Evolutionary conservation across 2,113 vertebrate species (phyloP), one percentile per base, ranked within the genome.

Genomic region (Chrysochloris asiatica): DNA sequence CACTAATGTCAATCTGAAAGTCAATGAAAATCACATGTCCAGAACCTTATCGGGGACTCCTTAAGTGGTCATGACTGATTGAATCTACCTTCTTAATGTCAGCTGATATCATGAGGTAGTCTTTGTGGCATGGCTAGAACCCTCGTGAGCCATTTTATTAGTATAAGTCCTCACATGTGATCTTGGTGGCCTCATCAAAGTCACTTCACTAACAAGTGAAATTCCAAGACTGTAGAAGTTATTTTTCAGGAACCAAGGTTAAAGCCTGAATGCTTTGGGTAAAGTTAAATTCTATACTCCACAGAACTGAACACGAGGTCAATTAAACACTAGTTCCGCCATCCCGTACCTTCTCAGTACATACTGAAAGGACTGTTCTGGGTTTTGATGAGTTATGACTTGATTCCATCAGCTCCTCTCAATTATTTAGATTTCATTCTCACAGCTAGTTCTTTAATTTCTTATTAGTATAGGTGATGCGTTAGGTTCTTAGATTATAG

Each of bases 391-490:
- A 82, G 90, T 90, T 88, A n/a, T 14, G 36, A 54, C 54, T 90
- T 47, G 47, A 21, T 33, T 86, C 83, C 76, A 77, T 61, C 63
- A 92, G 63, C 4, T 41, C 48, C 7, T 52, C 9, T 93, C 41
- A 90, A 76, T 90, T 94, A 88, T 92, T 95, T 79, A 86, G 92
- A 65, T 50, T 92, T 92, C 78, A 92, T 92, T 72, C 26, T 91
- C 63, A 73, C 33, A 88, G 83, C 65, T 83, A 76, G 30, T 75
- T 85, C 41, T 94, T 82, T 83, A 59, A 86, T 90, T 90, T 93
- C 83, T 92, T 85, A 17, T 90, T 92, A 94, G 50, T 19, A 33
- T 85, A 50, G 48, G 67, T 91, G 92, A 94, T 87, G 10, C 63
- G 86, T 86, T 91, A 79, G 59, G 19, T 73, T 83, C 83, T 83